These are phyloP conservation scores for Asarcornis scutulata DNA, from an alignment of 2,113 vertebrate genomes.

Conservation along the genomic window DNA sequence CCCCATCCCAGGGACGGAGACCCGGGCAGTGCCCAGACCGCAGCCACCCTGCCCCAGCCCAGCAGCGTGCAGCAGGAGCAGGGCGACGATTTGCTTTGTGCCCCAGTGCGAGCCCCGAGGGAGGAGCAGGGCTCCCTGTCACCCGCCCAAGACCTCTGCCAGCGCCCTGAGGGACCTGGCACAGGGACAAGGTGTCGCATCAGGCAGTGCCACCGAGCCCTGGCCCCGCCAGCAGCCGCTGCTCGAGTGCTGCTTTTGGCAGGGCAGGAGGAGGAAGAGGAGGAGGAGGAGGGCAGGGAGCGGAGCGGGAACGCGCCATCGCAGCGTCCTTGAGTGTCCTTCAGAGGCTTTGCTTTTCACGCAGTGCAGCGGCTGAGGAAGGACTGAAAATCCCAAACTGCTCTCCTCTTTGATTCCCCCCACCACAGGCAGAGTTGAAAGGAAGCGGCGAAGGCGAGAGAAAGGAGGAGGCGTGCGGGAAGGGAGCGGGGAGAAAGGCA, in stretches of 20 bases:
- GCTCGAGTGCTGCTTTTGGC: background rate
- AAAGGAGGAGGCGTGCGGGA: background rate
- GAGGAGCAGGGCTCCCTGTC: background rate
- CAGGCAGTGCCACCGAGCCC: background rate
- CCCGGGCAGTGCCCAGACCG: rapidly evolving
- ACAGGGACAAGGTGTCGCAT: background rate
- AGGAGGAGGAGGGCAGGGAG: background rate
- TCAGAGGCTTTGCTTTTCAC: background rate
- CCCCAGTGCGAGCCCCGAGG: background rate
- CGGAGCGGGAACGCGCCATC: background rate
- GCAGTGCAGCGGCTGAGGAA: slow-evolving; percentile 1
- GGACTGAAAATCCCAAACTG: slow-evolving; percentile 27
- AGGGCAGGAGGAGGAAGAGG: background rate
- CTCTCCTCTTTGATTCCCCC: slow-evolving; percentile 10
- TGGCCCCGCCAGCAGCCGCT: background rate
- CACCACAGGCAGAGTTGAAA: background rate
- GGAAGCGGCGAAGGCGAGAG: background rate
- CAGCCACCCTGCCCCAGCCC: rapidly evolving
- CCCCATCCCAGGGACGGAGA: rapidly evolving
- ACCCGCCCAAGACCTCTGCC: background rate
- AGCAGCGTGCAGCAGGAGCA: rapidly evolving
- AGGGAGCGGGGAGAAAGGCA: background rate
- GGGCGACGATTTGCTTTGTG: background rate
- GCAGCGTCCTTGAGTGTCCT: slow-evolving; percentile 60
- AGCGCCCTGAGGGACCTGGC: background rate